Evolutionary conservation across 2,797 vertebrate species (phyloP).

Genomic region (Etheostoma perlongum): DNA sequence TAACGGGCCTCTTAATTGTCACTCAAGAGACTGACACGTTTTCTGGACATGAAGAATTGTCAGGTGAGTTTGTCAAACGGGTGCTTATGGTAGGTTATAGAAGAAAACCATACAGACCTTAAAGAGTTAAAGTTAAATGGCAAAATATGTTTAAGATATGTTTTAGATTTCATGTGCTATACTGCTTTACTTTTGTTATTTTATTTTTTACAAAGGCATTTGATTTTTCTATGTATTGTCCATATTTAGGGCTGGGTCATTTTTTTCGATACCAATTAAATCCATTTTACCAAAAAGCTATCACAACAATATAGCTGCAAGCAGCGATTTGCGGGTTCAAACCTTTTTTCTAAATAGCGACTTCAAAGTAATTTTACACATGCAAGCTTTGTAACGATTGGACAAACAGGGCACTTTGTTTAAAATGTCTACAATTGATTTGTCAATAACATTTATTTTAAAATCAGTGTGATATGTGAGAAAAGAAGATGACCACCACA

Average conservation of each 20-base stretch:
- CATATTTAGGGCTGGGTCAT: background rate
- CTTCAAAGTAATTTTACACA: too few relatives aligned
- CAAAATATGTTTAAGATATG: constrained; percentile 66
- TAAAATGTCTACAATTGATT: too few relatives aligned
- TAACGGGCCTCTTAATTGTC: constrained; percentile 48
- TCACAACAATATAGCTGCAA: too few relatives aligned
- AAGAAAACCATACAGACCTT: constrained; percentile 60
- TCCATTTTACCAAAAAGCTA: too few relatives aligned
- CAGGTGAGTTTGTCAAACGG: constrained; percentile 72
- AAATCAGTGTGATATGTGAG: too few relatives aligned
- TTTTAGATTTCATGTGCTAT: constrained; percentile 81
- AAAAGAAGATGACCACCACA: too few relatives aligned
- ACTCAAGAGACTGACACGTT: constrained; percentile 65
- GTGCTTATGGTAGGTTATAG: constrained; percentile 20
- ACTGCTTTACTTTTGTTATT: background rate
- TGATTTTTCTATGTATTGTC: background rate
- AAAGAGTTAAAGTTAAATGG: constrained; percentile 74
- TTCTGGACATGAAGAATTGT: constrained; percentile 69
- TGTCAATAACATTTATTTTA: too few relatives aligned
- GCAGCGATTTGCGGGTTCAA: too few relatives aligned
- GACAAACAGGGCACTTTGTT: too few relatives aligned
- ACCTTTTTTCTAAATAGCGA: too few relatives aligned
- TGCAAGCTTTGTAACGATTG: too few relatives aligned
- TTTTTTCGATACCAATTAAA: too few relatives aligned
- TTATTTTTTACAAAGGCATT: background rate